These are phyloP conservation scores for Gari tellinella DNA, from an alignment of 2,888 invertebrate genomes.

Conservation along the genomic window DNA sequence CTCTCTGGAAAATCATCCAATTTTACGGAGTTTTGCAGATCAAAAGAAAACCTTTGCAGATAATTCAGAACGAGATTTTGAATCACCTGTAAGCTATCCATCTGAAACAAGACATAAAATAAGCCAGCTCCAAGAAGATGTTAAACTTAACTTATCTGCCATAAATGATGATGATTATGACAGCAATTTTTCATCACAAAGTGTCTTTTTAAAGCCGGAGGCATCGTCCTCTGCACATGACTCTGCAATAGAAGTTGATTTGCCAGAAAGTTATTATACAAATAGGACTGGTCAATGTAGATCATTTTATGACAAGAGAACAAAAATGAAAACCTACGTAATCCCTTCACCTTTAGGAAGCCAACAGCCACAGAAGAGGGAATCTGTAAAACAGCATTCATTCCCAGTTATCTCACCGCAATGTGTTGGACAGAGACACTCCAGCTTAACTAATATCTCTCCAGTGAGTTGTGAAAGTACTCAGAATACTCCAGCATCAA, in stretches of 20 bases:
- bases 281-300: conserved; percentile 2
- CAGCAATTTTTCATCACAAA: conserved; percentile 49
- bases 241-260: conserved; percentile 49
- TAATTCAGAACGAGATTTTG: conserved; percentile 40
- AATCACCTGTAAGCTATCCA: conserved; percentile 32
- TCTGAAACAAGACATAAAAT: conserved; percentile 19
- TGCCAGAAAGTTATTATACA: background rate
- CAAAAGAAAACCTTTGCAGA: background rate
- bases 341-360: conserved; percentile 31
- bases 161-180: conserved; percentile 68
- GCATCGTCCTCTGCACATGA: conserved; percentile 23
- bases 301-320: conserved; percentile 18
- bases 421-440: conserved; percentile 19
- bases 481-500: conserved; percentile 37
- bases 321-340: conserved; percentile 52
- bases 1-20: too few relatives aligned
- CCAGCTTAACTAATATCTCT: conserved; percentile 32
- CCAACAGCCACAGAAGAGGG: conserved; percentile 20
- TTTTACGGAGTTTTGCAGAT: background rate
- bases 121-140: conserved; percentile 48
- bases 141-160: conserved; percentile 66
- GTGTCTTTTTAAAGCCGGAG: conserved; percentile 51
- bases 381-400: conserved; percentile 31
- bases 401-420: conserved; percentile 49
- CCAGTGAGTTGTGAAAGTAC: conserved; percentile 24